Percentiles rank a stretch among this genome's conserved stretches.
phyloP scores from a whole-genome alignment of 2,113 vertebrate genomes.

The Caretta caretta region DNA sequence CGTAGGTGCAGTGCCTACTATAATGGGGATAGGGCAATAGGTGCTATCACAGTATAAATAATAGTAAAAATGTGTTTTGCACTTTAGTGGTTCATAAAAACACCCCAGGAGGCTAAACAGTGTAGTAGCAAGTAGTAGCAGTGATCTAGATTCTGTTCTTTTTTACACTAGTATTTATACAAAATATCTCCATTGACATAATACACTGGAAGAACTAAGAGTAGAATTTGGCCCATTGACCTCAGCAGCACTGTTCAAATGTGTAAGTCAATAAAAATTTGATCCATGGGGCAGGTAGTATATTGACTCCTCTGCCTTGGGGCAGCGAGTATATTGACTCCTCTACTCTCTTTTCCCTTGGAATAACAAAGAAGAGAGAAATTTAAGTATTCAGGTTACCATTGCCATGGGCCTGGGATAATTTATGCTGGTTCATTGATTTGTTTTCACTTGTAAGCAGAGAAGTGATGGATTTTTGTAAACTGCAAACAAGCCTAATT shows the following conservation, averaged over 20 bases:
- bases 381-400: not conserved
- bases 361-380: not conserved
- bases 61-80: not conserved
- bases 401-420: not conserved
- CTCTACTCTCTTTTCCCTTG: not conserved
- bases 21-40: not conserved
- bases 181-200: not conserved
- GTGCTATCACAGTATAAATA: not conserved
- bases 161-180: not conserved
- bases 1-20: not conserved
- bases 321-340: too few relatives aligned
- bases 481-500: not conserved
- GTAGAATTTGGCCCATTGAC: not conserved
- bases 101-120: not conserved
- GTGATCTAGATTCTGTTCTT: not conserved
- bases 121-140: not conserved
- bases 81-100: not conserved
- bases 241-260: not conserved
- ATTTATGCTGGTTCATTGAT: not conserved
- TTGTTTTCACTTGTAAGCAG: not conserved
- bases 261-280: not conserved
- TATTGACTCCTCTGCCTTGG: not conserved
- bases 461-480: not conserved
- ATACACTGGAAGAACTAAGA: not conserved
- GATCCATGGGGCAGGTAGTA: too few relatives aligned